Percentiles rank a stretch among this genome's conserved stretches.
These are phyloP conservation scores for Dendroctonus valens DNA, from an alignment of 1,140 invertebrate genomes.

Conservation along the genomic window DNA sequence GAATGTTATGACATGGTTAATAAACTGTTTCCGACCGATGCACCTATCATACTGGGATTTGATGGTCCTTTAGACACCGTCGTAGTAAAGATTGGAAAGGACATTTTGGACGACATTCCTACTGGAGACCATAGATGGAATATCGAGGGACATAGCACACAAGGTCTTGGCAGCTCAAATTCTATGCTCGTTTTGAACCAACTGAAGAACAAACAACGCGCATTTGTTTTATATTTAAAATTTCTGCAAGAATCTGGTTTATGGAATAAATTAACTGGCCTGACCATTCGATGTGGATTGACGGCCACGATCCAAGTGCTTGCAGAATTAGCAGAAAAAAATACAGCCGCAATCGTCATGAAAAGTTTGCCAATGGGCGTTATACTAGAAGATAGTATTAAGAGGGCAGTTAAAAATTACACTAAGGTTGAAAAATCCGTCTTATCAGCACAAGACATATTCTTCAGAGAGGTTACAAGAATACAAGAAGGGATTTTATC, in stretches of 20 bases:
- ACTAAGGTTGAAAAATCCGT: slow-evolving; percentile 53
- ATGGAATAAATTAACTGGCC: slow-evolving; percentile 59
- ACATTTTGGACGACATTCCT: slow-evolving; percentile 86
- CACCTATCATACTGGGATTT: slow-evolving; percentile 49
- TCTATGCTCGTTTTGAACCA: slow-evolving; percentile 82
- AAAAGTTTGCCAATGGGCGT: slow-evolving; percentile 65
- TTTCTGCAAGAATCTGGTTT: slow-evolving; percentile 77
- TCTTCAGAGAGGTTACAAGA: slow-evolving; percentile 67
- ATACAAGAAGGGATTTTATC: slow-evolving; percentile 58
- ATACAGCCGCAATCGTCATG: slow-evolving; percentile 70
- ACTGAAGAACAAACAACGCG: slow-evolving; percentile 81
- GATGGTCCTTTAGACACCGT: slow-evolving; percentile 65
- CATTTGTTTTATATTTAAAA: slow-evolving; percentile 67
- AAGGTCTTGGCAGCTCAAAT: slow-evolving; percentile 59
- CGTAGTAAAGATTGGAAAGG: slow-evolving; percentile 69
- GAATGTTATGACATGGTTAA: slow-evolving; percentile 66
- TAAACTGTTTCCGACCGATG: slow-evolving; percentile 62
- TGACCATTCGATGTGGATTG: slow-evolving; percentile 52
- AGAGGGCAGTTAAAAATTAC: slow-evolving; percentile 56
- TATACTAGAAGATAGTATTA: slow-evolving; percentile 55
- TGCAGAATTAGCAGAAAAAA: slow-evolving; percentile 61
- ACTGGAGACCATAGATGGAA: slow-evolving; percentile 84
- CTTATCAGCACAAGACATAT: slow-evolving; percentile 68
- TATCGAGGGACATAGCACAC: slow-evolving; percentile 39
- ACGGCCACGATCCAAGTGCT: slow-evolving; percentile 68